phyloP scores from a whole-genome alignment of 2,113 vertebrate species.

The Cyanocitta stelleri region DNA sequence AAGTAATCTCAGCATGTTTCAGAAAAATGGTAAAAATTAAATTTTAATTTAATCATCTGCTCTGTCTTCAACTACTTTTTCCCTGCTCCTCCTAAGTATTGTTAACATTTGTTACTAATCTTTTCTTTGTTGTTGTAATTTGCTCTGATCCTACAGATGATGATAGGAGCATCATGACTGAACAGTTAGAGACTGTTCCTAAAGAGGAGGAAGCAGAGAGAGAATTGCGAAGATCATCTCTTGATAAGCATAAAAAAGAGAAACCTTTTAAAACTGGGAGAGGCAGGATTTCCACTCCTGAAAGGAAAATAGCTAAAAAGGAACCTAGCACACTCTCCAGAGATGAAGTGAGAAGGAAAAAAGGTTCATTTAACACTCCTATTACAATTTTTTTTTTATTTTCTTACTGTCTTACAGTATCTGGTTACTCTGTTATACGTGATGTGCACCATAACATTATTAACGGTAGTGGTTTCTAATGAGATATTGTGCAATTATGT shows the following conservation, averaged over 20 bases:
- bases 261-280: constrained; percentile 84
- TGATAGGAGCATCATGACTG: constrained; percentile 92
- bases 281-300: constrained; percentile 92
- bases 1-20: constrained; percentile 25
- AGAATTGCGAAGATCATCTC: constrained; percentile 78
- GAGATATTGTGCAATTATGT: neutral
- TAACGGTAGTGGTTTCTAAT: constrained; percentile 13
- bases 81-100: neutral
- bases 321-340: constrained; percentile 88
- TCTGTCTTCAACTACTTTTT: constrained; percentile 41
- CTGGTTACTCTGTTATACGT: constrained; percentile 25
- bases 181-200: constrained; percentile 90
- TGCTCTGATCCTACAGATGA: constrained; percentile 87
- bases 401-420: constrained; percentile 40
- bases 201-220: constrained; percentile 80
- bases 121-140: constrained; percentile 73
- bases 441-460: neutral
- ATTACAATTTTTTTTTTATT: neutral
- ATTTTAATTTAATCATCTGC: neutral
- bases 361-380: constrained; percentile 88
- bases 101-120: constrained; percentile 67
- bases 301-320: constrained; percentile 91
- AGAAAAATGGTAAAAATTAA: constrained; percentile 22
- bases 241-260: constrained; percentile 88
- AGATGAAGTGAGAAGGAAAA: constrained; percentile 98